phyloP scores from a whole-genome alignment of 2,797 vertebrate genomes.

The Lacerta viridis region DNA sequence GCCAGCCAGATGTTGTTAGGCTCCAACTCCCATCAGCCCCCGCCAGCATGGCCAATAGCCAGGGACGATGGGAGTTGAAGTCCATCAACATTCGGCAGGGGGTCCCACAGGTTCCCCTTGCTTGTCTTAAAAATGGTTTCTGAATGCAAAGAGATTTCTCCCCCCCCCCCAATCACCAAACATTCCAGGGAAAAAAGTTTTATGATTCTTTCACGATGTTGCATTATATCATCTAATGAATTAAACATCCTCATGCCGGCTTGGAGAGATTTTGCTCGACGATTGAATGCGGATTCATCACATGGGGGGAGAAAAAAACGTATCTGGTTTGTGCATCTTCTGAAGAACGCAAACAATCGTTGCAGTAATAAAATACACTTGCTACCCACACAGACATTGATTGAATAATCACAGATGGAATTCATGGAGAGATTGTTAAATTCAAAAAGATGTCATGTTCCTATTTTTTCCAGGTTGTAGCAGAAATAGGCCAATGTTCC shows the following conservation, averaged over 20 bases:
- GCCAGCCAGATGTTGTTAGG: neutral
- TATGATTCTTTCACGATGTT: conserved; percentile 66
- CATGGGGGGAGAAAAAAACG: neutral
- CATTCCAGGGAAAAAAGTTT: conserved; percentile 58
- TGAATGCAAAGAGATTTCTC: conserved; percentile 27
- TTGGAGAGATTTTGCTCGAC: conserved; percentile 70
- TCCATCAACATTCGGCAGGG: neutral
- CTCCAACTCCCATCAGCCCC: neutral
- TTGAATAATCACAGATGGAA: conserved; percentile 74
- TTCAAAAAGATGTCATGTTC: conserved; percentile 59
- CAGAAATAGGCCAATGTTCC: neutral
- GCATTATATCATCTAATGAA: conserved; percentile 75
- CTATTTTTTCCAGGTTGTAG: conserved; percentile 26
- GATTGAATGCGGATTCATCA: conserved; percentile 66
- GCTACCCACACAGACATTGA: conserved; percentile 68
- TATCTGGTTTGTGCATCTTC: conserved; percentile 72
- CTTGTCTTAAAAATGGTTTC: conserved; percentile 15
- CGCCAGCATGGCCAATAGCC: neutral
- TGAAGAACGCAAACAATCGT: conserved; percentile 74
- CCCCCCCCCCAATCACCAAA: conserved; percentile 61
- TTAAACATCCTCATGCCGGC: conserved; percentile 70
- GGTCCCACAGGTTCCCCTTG: neutral
- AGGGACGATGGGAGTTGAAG: neutral
- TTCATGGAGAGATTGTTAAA: conserved; percentile 52
- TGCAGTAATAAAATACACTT: conserved; percentile 70